Conservation (phyloP, 2,113 vertebrate genomes). For the Tupaia chinensis region DNA sequence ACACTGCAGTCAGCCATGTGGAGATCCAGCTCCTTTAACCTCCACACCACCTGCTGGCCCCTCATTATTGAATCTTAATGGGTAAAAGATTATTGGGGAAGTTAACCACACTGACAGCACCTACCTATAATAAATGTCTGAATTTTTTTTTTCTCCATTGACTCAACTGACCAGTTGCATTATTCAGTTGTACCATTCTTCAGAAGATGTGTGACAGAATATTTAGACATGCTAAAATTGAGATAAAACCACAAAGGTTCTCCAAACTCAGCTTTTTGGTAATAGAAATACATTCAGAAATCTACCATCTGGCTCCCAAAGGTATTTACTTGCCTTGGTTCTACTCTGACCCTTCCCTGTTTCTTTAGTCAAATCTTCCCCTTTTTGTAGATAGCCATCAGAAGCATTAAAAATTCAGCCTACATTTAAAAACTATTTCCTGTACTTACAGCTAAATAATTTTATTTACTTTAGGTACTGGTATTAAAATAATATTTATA, state of each 20-base stretch:
- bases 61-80: not conserved
- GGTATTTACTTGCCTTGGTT: not conserved
- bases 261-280: slow-evolving; percentile 18
- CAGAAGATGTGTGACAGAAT: not conserved
- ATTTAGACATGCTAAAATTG: not conserved
- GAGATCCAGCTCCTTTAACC: no score
- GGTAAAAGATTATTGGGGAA: not conserved
- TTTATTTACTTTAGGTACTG: not conserved
- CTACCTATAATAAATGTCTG: not conserved
- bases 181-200: not conserved
- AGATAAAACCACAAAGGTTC: not conserved
- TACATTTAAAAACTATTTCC: not conserved
- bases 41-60: no score
- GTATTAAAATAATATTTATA: not conserved
- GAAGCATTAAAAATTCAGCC: not conserved
- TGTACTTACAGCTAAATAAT: not conserved
- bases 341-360: not conserved
- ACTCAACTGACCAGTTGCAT: not conserved
- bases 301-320: not conserved
- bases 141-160: not conserved
- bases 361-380: not conserved
- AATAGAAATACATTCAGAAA: not conserved
- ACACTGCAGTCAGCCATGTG: no score
- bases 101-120: not conserved
- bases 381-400: not conserved